Conservation (phyloP, 2,113 vertebrate genomes). For the Entosphenus tridentatus region DNA sequence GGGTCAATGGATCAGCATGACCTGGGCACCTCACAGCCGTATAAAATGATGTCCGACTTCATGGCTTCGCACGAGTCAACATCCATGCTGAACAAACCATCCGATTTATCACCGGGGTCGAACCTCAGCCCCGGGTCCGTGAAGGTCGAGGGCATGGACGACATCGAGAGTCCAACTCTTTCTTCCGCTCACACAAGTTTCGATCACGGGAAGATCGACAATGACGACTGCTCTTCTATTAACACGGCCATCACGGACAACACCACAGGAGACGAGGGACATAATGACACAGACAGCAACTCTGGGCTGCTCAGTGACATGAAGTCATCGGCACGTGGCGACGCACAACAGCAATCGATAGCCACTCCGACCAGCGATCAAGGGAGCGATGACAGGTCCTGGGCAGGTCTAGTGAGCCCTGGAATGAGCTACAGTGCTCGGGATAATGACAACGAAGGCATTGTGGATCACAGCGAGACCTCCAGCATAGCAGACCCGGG, state of each 20-base stretch:
- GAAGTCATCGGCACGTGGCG: constrained; percentile 3
- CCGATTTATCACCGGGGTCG: constrained; percentile 72
- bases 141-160: constrained; percentile 89
- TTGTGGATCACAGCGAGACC: constrained; percentile 89
- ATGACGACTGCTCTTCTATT: constrained; percentile 94
- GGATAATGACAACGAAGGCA: constrained; percentile 84
- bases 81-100: constrained; percentile 63
- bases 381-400: constrained; percentile 90
- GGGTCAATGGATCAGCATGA: constrained; percentile 14
- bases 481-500: constrained; percentile 90
- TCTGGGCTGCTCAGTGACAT: constrained; percentile 20
- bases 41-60: constrained; percentile 26
- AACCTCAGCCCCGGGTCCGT: constrained; percentile 85
- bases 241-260: constrained; percentile 96
- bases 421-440: constrained; percentile 81
- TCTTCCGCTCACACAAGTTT: constrained; percentile 75
- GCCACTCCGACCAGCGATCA: constrained; percentile 11
- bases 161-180: constrained; percentile 77
- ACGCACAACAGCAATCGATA: background rate
- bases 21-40: background rate
- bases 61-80: constrained; percentile 47
- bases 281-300: constrained; percentile 71
- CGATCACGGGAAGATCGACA: constrained; percentile 82
- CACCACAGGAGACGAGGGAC: constrained; percentile 91
- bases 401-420: constrained; percentile 83